Conservation (phyloP, 2,888 invertebrate genomes). For the Calliopum simillimum region DNA sequence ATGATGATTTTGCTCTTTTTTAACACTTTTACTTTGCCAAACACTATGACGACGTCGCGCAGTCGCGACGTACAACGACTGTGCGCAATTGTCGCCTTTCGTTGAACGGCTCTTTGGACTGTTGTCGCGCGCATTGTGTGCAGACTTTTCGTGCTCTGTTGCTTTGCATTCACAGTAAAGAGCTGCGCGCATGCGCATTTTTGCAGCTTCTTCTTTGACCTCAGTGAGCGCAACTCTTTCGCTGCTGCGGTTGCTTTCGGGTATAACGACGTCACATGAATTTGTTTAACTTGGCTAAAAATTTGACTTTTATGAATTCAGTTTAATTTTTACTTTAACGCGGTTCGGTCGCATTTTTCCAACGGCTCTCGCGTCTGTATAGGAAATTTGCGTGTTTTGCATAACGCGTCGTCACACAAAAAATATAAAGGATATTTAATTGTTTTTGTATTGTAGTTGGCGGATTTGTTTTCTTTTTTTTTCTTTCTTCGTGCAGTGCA, state of each 20-base stretch:
- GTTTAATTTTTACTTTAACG: constrained; percentile 58
- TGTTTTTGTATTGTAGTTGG: neutral
- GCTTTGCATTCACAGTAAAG: neutral
- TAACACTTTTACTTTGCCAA: constrained; percentile 16
- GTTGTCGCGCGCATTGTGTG: neutral
- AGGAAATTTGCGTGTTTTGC: constrained; percentile 26
- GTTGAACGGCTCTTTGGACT: too few relatives aligned
- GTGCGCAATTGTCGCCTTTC: neutral
- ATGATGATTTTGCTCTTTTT: neutral
- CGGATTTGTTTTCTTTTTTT: neutral
- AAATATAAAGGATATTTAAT: too few relatives aligned
- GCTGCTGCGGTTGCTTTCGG: neutral
- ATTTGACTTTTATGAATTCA: constrained; percentile 55
- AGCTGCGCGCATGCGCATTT: neutral
- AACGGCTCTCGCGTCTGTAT: neutral
- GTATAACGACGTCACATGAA: neutral
- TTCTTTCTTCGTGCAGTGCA: neutral
- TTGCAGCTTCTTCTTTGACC: neutral
- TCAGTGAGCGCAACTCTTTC: neutral
- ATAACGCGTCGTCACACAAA: constrained; percentile 12
- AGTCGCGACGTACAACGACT: neutral
- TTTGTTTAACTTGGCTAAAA: constrained; percentile 48
- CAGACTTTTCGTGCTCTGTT: neutral
- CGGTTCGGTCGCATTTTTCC: constrained; percentile 56
- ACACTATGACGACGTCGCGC: neutral